phyloP scores from a whole-genome alignment of 2,113 vertebrate species.

The Mustelus asterias region DNA sequence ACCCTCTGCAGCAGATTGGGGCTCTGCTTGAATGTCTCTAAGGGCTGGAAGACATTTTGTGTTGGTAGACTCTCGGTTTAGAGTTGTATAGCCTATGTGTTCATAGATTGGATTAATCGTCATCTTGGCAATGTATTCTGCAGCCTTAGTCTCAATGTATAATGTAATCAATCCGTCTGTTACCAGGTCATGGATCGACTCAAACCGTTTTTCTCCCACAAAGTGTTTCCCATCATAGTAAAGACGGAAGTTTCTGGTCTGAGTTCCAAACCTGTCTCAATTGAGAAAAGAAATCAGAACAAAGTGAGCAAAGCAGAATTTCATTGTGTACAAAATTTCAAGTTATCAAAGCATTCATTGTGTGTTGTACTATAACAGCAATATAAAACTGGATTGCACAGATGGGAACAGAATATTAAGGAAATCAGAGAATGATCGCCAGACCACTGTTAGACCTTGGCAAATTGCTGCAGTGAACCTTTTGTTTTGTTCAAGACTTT shows the following conservation, averaged over 20 bases:
- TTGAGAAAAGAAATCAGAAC: conserved; percentile 45
- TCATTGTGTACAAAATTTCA: conserved; percentile 48
- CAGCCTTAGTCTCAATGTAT: conserved; percentile 80
- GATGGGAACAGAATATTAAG: conserved; percentile 44
- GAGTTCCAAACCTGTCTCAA: conserved; percentile 78
- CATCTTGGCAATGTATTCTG: conserved; percentile 81
- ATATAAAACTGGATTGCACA: conserved; percentile 47
- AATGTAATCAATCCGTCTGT: conserved; percentile 82
- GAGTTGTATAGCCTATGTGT: conserved; percentile 83
- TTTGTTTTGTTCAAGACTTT: conserved; percentile 47
- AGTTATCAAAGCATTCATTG: conserved; percentile 48
- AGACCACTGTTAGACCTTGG: conserved; percentile 45
- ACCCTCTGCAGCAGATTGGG: conserved; percentile 68
- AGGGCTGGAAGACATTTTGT: conserved; percentile 76
- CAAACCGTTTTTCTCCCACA: conserved; percentile 79
- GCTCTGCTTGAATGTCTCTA: conserved; percentile 73
- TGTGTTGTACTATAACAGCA: conserved; percentile 40
- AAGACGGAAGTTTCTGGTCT: conserved; percentile 79
- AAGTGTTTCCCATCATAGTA: conserved; percentile 81
- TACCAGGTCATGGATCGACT: conserved; percentile 80
- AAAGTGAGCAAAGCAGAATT: conserved; percentile 39
- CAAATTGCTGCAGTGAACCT: neutral
- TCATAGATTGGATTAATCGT: conserved; percentile 84
- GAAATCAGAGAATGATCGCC: conserved; percentile 45
- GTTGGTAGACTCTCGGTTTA: conserved; percentile 87